These are phyloP conservation scores for Mantis religiosa DNA, from an alignment of 2,888 invertebrate species.

Conservation along the genomic window DNA sequence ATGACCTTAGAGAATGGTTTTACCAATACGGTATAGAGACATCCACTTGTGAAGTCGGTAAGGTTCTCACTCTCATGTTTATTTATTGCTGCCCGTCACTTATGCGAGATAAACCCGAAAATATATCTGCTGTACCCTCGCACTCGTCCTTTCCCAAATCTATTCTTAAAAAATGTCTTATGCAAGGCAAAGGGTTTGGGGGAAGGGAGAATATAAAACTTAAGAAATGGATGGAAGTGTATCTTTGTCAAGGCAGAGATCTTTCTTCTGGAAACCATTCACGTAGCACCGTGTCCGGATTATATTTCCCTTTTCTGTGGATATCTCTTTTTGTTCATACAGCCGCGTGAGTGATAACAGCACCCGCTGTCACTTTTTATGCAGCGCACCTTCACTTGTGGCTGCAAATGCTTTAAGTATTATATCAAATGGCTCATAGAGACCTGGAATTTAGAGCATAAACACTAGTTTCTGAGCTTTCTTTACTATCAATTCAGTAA, in stretches of 20 bases:
- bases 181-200: background rate
- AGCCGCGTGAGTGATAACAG: background rate
- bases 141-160: background rate
- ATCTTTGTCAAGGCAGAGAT: background rate
- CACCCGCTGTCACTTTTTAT: background rate
- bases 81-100: background rate
- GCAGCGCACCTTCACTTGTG: background rate
- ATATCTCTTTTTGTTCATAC: background rate
- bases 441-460: background rate
- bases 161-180: background rate
- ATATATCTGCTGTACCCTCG: background rate
- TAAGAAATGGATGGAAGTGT: background rate
- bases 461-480: too few species aligned
- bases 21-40: background rate
- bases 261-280: background rate
- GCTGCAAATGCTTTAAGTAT: background rate
- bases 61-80: background rate
- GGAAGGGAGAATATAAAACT: background rate
- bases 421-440: background rate
- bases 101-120: background rate
- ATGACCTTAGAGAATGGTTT: background rate
- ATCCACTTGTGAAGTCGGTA: background rate
- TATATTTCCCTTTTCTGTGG: background rate
- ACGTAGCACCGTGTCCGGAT: background rate
- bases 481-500: too few species aligned